These are phyloP conservation scores for Agriopis aurantiaria DNA, from an alignment of 2,888 invertebrate genomes.

Conservation along the genomic window DNA sequence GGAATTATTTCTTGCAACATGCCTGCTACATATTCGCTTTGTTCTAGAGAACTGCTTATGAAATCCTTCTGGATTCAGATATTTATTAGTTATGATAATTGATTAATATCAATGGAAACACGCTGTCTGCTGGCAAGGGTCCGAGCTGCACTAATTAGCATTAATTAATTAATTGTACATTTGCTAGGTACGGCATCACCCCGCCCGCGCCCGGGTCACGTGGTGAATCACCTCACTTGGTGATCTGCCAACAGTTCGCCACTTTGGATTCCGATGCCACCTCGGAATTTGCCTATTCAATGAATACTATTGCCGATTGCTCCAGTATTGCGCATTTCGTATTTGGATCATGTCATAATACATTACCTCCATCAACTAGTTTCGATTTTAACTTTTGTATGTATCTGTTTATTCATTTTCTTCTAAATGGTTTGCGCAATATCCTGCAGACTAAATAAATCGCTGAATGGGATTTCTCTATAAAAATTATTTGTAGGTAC, in stretches of 20 bases:
- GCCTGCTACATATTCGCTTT: constrained; percentile 13
- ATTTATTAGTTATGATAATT: constrained; percentile 11
- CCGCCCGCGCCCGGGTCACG: constrained; percentile 44
- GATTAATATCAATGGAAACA: constrained; percentile 25
- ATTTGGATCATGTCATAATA: constrained; percentile 29
- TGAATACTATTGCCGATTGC: constrained; percentile 52
- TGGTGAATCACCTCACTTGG: constrained; percentile 62
- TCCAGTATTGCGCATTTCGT: constrained; percentile 51
- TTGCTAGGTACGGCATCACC: constrained; percentile 51
- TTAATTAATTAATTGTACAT: constrained; percentile 64
- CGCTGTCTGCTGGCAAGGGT: constrained; percentile 48
- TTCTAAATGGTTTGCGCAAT: not conserved
- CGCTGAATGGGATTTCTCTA: not conserved
- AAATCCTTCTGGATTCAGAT: not conserved
- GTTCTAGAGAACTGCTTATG: not conserved
- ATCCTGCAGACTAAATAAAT: not conserved
- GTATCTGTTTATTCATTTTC: not conserved
- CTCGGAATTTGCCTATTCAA: constrained; percentile 57
- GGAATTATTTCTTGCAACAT: constrained; percentile 36
- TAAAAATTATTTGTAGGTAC: no score
- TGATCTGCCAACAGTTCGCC: constrained; percentile 64
- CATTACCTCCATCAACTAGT: constrained; percentile 23
- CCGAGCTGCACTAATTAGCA: constrained; percentile 62
- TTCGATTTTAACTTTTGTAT: constrained; percentile 11
- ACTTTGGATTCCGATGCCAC: constrained; percentile 53